Evolutionary conservation across 2,113 vertebrate species (phyloP), one percentile per base, ranked within the genome.

Genomic region (Passer montanus): DNA sequence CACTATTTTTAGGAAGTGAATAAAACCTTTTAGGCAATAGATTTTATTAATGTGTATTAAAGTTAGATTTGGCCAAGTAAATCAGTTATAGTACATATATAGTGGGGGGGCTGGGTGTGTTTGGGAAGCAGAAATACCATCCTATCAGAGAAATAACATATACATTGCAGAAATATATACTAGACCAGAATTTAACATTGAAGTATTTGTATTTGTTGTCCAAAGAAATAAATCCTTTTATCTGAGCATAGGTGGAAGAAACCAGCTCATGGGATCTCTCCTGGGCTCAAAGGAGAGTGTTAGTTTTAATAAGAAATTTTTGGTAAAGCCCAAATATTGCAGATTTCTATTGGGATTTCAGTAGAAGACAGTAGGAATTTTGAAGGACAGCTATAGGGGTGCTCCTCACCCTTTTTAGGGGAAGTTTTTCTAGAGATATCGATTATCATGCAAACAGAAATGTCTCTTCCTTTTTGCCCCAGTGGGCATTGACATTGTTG

Each of bases 81-180:
- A 46, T 70, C 19, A 59, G 24, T 69, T 80, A 62, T 6, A 53
- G 28, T 21, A 31, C 18, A 14, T 49, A 17, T 11, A 22, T 49
- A 4, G 1, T 6, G 8, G 4, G 4, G 4, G 4, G 3, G 4
- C 7, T 50, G 20, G 22, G 2, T 27, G 16, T 62, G 8, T 67
- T 49, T 60, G 31, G n/a, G 39, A 69, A 59, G 15, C 31, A 81
- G 55, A 70, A 91, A 53, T 75, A 23, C 4, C n/a, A 12, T 78
- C 14, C 21, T 78, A 4, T 66, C 63, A 59, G 44, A 63, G 30
- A 81, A 92, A 59, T 84, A 76, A 21, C 21, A 52, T 44, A 23
- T 22, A 7, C 8, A 6, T 73, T 76, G n/a, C 26, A 81, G 11
- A 84, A 46, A 46, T 58, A 69, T 6, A 17, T 41, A 21, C 16